These are phyloP conservation scores for Drosophila pseudoananassae DNA, from an alignment of 1,140 invertebrate genomes.

Conservation along the genomic window DNA sequence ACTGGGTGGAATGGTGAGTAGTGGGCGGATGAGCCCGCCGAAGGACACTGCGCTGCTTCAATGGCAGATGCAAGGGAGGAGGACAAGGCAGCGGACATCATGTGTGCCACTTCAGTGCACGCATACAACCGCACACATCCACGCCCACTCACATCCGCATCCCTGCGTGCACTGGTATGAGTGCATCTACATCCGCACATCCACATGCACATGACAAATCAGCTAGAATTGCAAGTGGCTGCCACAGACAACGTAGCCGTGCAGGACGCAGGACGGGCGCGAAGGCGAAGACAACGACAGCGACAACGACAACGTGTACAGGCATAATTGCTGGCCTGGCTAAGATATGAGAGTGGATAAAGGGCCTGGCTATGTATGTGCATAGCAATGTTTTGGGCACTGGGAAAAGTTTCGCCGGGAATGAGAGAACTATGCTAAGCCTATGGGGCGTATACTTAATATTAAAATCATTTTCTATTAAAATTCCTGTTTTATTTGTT, in stretches of 20 bases:
- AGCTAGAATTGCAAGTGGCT: slow-evolving; percentile 71
- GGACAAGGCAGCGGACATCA: slow-evolving; percentile 55
- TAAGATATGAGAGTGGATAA: slow-evolving; percentile 20
- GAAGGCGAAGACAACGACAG: slow-evolving; percentile 36
- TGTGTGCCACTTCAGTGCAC: slow-evolving; percentile 72
- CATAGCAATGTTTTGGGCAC: neutral
- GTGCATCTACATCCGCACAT: slow-evolving; percentile 22
- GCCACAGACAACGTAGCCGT: slow-evolving; percentile 39
- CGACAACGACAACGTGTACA: slow-evolving; percentile 51
- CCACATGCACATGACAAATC: slow-evolving; percentile 68
- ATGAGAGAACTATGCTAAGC: neutral
- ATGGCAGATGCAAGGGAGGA: slow-evolving; percentile 16
- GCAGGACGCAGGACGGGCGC: slow-evolving; percentile 3
- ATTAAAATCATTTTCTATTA: no score
- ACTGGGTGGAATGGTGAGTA: slow-evolving; percentile 5
- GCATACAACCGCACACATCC: slow-evolving; percentile 45
- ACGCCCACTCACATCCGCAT: slow-evolving; percentile 25
- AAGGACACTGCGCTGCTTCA: slow-evolving; percentile 64
- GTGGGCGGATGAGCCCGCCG: slow-evolving; percentile 59
- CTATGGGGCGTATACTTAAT: no score
- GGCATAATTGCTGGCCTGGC: slow-evolving; percentile 53
- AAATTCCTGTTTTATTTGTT: neutral
- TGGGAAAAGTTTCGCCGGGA: neutral
- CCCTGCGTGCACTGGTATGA: neutral
- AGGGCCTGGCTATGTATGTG: slow-evolving; percentile 7